Conservation (phyloP, 2,797 vertebrate genomes). For the Peromyscus aztecus region DNA sequence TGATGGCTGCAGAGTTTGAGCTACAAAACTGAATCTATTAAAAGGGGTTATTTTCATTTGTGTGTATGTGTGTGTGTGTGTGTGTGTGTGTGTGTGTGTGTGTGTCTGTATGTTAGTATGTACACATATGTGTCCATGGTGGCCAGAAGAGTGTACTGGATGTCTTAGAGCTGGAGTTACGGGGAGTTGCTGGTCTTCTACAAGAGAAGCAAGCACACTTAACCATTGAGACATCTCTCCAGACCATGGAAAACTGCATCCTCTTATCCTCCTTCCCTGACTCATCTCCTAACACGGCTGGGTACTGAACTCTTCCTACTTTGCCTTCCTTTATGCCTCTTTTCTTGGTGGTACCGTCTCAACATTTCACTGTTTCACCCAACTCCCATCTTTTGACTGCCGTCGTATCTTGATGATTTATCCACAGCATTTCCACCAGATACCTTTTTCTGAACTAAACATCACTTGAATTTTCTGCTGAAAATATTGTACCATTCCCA, state of each 20-base stretch:
- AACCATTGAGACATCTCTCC: background rate
- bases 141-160: background rate
- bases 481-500: background rate
- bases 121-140: background rate
- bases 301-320: background rate
- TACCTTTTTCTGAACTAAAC: conserved; percentile 16
- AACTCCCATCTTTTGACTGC: background rate
- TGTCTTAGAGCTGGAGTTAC: background rate
- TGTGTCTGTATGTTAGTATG: background rate
- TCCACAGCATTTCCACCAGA: background rate
- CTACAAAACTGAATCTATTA: background rate
- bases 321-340: background rate
- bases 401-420: background rate
- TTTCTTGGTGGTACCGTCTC: background rate
- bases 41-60: background rate
- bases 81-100: no score
- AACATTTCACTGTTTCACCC: background rate
- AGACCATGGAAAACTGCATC: background rate
- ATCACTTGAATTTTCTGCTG: conserved; percentile 12
- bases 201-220: background rate
- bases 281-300: background rate
- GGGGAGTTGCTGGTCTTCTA: background rate
- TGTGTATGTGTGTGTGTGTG: background rate
- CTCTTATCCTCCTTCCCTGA: background rate
- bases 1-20: background rate